A percentile compares a stretch with the other conserved stretches of the same genome.
These are phyloP conservation scores for Patiria pectinifera DNA, from an alignment of 53 echinoderm and acorn worm species.

Conservation along the genomic window DNA sequence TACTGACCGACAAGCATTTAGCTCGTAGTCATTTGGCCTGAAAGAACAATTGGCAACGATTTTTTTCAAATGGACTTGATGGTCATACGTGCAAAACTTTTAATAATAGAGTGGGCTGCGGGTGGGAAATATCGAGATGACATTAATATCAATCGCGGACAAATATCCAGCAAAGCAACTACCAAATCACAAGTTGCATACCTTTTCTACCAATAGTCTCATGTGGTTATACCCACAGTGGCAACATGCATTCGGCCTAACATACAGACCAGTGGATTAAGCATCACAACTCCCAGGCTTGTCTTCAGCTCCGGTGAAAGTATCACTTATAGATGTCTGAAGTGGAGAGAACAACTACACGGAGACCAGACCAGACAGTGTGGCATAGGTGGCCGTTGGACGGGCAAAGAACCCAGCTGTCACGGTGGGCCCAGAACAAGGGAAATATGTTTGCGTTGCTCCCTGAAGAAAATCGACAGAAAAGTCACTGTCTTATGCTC, in stretches of 20 bases:
- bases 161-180: too few relatives aligned
- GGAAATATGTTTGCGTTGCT: too few relatives aligned
- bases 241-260: constrained; percentile 20
- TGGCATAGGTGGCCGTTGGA: constrained; percentile 22
- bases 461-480: too few relatives aligned
- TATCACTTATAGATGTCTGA: constrained; percentile 10
- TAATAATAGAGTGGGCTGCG: too few relatives aligned
- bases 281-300: background rate
- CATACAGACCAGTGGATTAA: background rate
- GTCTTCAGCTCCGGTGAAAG: constrained; percentile 23
- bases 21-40: too few relatives aligned
- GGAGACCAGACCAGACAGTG: constrained; percentile 16
- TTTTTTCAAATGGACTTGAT: too few relatives aligned
- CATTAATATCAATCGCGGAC: too few relatives aligned
- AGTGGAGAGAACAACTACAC: background rate
- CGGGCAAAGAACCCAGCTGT: constrained; percentile 52
- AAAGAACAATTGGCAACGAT: too few relatives aligned
- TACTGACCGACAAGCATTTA: too few relatives aligned
- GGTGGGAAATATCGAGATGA: too few relatives aligned
- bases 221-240: background rate
- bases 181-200: background rate
- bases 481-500: too few relatives aligned
- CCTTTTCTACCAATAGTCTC: background rate
- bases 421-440: constrained; percentile 16
- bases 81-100: too few relatives aligned